Conservation (phyloP, 2,797 vertebrate species). For the Bryconaethiops microstoma region DNA sequence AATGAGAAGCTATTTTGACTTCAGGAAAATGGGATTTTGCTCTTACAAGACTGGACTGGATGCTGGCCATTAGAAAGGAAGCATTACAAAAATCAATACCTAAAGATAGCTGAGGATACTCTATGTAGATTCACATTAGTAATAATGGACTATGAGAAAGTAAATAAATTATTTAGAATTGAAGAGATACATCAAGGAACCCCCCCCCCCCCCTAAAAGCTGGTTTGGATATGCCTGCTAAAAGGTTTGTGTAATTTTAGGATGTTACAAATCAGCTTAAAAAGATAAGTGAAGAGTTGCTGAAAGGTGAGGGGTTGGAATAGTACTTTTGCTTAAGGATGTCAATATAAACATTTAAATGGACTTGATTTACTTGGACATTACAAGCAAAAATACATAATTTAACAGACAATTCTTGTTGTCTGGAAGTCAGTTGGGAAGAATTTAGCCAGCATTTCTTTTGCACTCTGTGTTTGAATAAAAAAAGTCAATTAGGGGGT, state of each 20-base stretch:
- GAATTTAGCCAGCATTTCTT: background rate
- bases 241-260: constrained; percentile 14
- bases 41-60: constrained; percentile 24
- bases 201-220: constrained; percentile 14
- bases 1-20: background rate
- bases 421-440: background rate
- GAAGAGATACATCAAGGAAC: constrained; percentile 24
- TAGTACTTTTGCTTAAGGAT: constrained; percentile 8
- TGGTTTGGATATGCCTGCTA: constrained; percentile 6
- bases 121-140: constrained; percentile 37
- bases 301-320: constrained; percentile 23
- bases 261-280: background rate
- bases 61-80: constrained; percentile 37
- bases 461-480: background rate
- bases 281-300: constrained; percentile 10
- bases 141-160: constrained; percentile 58
- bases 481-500: constrained; percentile 2
- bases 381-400: background rate
- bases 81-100: constrained; percentile 42
- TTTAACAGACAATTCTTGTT: background rate
- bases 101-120: constrained; percentile 36
- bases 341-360: constrained; percentile 3
- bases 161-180: constrained; percentile 53
- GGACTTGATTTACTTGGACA: background rate
- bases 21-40: background rate